Conservation (phyloP, 2,113 vertebrate species). For the Malurus cyaneus region DNA sequence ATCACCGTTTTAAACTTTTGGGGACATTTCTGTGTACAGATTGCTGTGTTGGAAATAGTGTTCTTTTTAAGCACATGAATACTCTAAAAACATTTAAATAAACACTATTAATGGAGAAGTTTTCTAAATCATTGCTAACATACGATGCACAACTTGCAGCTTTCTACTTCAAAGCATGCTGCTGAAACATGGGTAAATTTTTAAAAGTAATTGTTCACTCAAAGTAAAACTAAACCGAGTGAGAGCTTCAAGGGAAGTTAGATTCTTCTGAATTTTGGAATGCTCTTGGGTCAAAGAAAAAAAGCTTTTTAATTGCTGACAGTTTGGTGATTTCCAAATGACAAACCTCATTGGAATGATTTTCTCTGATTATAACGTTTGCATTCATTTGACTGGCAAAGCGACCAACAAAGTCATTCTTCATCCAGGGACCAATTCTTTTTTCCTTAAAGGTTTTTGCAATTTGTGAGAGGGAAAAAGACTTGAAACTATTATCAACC, state of each 20-base stretch:
- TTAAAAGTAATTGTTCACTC: constrained; percentile 50
- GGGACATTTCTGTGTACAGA: neutral
- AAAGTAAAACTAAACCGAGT: constrained; percentile 57
- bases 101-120: constrained; percentile 12
- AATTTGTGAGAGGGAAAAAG: constrained; percentile 78
- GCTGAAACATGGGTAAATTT: constrained; percentile 61
- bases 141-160: constrained; percentile 7
- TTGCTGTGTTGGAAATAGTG: neutral
- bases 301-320: constrained; percentile 82
- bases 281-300: constrained; percentile 72
- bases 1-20: neutral
- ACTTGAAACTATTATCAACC: constrained; percentile 82
- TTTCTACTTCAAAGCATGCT: constrained; percentile 47
- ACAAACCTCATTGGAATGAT: constrained; percentile 80
- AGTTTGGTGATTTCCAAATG: constrained; percentile 82
- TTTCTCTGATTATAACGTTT: constrained; percentile 77
- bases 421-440: constrained; percentile 70
- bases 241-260: constrained; percentile 62
- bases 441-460: constrained; percentile 73
- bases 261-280: constrained; percentile 57
- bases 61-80: neutral
- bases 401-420: constrained; percentile 76
- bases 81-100: neutral
- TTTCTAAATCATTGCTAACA: constrained; percentile 12
- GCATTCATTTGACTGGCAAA: constrained; percentile 75